Evolutionary conservation across 1,140 invertebrate genomes (phyloP), one percentile per base, ranked within the genome.

Genomic region (Steinernema feltiae): DNA sequence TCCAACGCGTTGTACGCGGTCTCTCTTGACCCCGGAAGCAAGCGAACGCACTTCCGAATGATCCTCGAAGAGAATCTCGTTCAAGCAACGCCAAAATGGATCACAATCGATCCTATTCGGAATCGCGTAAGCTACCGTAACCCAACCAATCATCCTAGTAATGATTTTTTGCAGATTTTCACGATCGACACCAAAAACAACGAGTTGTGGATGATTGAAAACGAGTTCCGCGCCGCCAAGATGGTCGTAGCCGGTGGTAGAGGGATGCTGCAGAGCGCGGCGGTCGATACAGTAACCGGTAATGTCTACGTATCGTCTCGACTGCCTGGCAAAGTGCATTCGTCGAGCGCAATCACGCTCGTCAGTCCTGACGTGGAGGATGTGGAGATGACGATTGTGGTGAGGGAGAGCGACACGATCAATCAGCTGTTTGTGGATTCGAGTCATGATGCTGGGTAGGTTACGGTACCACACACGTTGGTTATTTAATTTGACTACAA

Each of bases 151-250:
- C 7, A 12, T 63, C n/a, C n/a, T n/a, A n/a, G n/a, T 17, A 15
- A n/a, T 15, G 3, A 63, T 63, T 63, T 27, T 63, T 15, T 15
- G 24, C 12, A 63, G 53, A 63, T 63, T 27, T 63, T 63, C 24
- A 63, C 24, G 24, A 63, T 63, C 15, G 53, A 63, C 53, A 27
- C 53, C 3, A 63, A 63, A 21, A 63, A 63, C 53, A 63, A 63
- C 53, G 53, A 63, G 3, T 21, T 63, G 53, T 63, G 53, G 53
- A 63, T 63, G 53, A 63, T 63, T 27, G 53, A 63, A 63, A 63
- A 27, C 7, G 87, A 90, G 73, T 88, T 88, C 21, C 87, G 85
- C 41, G 83, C 90, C 1, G 84, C 93, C 1, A 82, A 89, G n/a
- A 87, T 88, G 70, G 15, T 74, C 17, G 21, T 75, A 18, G 12